Percentiles rank a stretch among this genome's conserved stretches.
These are phyloP conservation scores for Ciconia nigra DNA, from an alignment of 2,797 vertebrate species.

Conservation along the genomic window DNA sequence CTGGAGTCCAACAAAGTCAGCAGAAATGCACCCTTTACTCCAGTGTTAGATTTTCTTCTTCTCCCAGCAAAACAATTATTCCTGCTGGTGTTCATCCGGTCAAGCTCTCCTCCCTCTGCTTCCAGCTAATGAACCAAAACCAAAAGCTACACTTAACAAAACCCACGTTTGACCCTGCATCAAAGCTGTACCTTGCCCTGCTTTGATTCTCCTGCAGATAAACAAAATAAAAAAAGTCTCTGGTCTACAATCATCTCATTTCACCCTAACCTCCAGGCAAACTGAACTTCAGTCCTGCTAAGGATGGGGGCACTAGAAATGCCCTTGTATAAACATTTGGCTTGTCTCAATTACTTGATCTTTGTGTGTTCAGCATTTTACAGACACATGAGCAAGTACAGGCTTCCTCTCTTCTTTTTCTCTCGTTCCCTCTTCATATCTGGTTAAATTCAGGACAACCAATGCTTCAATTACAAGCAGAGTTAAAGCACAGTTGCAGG, in stretches of 20 bases:
- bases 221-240: background rate
- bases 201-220: background rate
- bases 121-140: slow-evolving; percentile 22
- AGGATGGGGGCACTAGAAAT: background rate
- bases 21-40: slow-evolving; percentile 10
- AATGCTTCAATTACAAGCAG: background rate
- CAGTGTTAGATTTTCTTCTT: background rate
- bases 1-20: background rate
- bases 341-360: slow-evolving; percentile 49
- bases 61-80: background rate
- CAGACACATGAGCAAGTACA: background rate
- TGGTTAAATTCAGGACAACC: background rate
- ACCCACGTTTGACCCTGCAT: background rate
- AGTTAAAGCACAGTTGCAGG: background rate
- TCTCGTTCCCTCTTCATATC: background rate
- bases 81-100: background rate
- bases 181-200: slow-evolving; percentile 19
- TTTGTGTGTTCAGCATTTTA: slow-evolving; percentile 39
- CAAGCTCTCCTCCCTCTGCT: background rate
- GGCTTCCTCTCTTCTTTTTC: background rate
- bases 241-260: slow-evolving; percentile 32
- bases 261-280: slow-evolving; percentile 33
- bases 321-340: slow-evolving; percentile 41
- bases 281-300: slow-evolving; percentile 21
- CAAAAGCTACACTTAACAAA: background rate